Evolutionary conservation across 1,140 invertebrate species (phyloP).

Genomic region (Bombus cullumanus): DNA sequence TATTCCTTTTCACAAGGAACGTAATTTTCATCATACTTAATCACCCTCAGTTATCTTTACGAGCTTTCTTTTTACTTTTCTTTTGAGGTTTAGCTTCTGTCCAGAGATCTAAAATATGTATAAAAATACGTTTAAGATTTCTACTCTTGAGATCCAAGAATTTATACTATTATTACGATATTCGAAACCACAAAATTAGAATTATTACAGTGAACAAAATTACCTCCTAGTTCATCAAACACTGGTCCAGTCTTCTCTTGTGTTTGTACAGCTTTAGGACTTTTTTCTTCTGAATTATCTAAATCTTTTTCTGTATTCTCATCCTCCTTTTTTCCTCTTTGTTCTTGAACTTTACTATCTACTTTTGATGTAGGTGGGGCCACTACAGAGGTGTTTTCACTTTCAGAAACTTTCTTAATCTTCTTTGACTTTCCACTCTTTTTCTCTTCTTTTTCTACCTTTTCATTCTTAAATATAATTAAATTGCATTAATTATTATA

Average conservation of each 20-base stretch:
- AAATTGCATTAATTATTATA: constrained; percentile 22
- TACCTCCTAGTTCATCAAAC: constrained; percentile 89
- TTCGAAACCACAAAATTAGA: neutral
- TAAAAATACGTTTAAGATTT: constrained; percentile 46
- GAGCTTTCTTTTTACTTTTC: constrained; percentile 87
- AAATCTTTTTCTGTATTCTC: constrained; percentile 68
- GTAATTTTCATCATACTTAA: constrained; percentile 45
- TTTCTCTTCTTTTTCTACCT: constrained; percentile 71
- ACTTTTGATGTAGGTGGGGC: constrained; percentile 55
- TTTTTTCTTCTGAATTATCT: constrained; percentile 80
- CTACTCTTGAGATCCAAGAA: neutral
- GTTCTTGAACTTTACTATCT: constrained; percentile 65
- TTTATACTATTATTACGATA: neutral
- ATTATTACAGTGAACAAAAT: constrained; percentile 4
- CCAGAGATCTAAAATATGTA: constrained; percentile 84
- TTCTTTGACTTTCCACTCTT: constrained; percentile 79
- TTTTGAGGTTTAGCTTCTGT: constrained; percentile 86
- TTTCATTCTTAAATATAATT: constrained; percentile 59
- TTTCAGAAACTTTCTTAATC: constrained; percentile 77
- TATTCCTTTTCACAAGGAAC: constrained; percentile 60
- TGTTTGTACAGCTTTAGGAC: constrained; percentile 68
- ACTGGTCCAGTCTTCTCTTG: constrained; percentile 77
- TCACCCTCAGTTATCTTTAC: constrained; percentile 85
- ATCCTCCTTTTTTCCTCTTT: constrained; percentile 53
- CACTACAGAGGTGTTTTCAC: constrained; percentile 68